These are phyloP conservation scores for Oscheius sp. DNA, from an alignment of 1,140 invertebrate genomes.

Conservation along the genomic window DNA sequence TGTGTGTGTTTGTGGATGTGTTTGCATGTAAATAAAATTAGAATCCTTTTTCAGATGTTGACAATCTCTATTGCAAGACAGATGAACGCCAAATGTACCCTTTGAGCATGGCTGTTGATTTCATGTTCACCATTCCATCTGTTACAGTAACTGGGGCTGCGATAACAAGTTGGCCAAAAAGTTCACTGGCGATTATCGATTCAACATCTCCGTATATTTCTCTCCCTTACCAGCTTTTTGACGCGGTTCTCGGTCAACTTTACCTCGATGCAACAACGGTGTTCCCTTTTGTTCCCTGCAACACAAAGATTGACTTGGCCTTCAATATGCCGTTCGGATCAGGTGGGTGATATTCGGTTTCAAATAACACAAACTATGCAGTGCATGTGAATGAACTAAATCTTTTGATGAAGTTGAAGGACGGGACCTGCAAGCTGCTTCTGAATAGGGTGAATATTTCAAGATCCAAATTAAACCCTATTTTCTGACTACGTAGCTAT, in stretches of 20 bases:
- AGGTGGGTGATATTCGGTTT: not conserved
- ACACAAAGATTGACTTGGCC: not conserved
- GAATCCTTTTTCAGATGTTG: not conserved
- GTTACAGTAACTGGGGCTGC: not conserved
- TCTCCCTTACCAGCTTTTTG: not conserved
- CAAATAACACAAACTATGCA: not conserved
- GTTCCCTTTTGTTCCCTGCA: slow-evolving; percentile 1
- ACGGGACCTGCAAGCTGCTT: not conserved
- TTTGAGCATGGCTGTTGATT: not conserved
- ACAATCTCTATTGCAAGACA: not conserved
- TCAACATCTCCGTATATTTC: slow-evolving; percentile 3
- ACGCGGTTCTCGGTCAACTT: not conserved
- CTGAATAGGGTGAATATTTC: not conserved
- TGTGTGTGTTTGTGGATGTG: too few species aligned
- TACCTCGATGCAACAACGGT: not conserved
- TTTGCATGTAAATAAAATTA: too few species aligned
- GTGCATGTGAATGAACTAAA: not conserved
- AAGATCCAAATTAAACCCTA: too few species aligned
- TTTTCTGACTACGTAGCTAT: too few species aligned
- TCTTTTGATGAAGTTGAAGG: not conserved
- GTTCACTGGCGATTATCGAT: not conserved
- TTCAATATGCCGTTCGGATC: not conserved
- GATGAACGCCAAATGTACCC: not conserved
- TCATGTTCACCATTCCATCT: not conserved
- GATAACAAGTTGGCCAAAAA: not conserved